Conservation (phyloP, 2,113 vertebrate species). For the Python bivittatus region DNA sequence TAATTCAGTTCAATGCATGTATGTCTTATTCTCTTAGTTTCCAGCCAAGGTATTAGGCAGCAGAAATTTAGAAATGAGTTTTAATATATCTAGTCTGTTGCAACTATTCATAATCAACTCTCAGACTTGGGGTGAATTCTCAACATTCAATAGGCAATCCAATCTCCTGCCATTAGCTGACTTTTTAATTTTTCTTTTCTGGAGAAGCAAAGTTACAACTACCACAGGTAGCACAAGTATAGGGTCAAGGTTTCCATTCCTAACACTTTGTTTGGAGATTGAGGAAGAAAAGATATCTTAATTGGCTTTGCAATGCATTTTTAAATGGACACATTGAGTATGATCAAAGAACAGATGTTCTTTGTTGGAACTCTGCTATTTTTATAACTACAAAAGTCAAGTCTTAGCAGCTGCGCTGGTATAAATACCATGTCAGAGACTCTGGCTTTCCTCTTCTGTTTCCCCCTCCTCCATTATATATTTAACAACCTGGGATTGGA, state of each 20-base stretch:
- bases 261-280: background rate
- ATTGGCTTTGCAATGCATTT: background rate
- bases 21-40: background rate
- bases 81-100: background rate
- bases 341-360: background rate
- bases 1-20: background rate
- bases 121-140: background rate
- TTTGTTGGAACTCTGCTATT: background rate
- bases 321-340: too few relatives aligned
- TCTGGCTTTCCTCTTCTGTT: background rate
- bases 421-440: background rate
- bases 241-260: background rate
- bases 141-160: background rate
- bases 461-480: too few relatives aligned
- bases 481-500: background rate
- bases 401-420: too few relatives aligned
- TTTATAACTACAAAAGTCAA: background rate
- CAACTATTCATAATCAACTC: background rate
- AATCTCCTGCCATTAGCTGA: background rate
- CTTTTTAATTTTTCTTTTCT: background rate
- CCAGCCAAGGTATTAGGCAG: background rate
- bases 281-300: background rate
- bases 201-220: background rate
- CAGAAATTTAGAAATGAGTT: background rate
- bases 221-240: background rate